Evolutionary conservation across 2,888 invertebrate genomes (phyloP).

Genomic region (Brachypalpus laphriformis): DNA sequence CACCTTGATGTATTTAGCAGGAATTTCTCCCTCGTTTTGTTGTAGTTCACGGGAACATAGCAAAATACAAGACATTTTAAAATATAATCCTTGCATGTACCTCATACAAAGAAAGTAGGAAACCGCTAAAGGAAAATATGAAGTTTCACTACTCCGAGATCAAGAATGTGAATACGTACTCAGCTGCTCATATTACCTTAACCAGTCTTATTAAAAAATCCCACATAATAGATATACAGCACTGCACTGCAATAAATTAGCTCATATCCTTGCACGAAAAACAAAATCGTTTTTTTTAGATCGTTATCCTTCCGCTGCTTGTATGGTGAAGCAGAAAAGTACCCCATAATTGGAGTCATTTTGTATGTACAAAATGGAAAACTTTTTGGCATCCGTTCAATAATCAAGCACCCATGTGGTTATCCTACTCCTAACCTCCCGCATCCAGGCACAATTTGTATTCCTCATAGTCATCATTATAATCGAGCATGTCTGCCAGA

Average conservation of each 20-base stretch:
- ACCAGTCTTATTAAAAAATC: background rate
- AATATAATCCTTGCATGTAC: no score
- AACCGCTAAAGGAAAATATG: no score
- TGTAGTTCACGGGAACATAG: no score
- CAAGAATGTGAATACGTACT: no score
- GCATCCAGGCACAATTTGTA: background rate
- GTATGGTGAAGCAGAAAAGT: conserved; percentile 1
- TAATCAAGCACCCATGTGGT: conserved; percentile 33
- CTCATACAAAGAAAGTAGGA: no score
- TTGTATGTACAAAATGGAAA: conserved; percentile 12
- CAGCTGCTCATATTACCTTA: background rate
- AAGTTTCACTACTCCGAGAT: no score
- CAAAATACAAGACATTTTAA: no score
- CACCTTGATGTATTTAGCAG: no score
- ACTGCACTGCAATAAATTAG: conserved; percentile 2
- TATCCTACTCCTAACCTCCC: background rate
- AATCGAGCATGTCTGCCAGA: conserved; percentile 11
- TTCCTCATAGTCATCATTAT: conserved; percentile 9
- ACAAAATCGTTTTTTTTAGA: background rate
- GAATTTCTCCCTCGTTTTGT: no score
- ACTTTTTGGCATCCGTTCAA: conserved; percentile 43
- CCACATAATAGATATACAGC: background rate
- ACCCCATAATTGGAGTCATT: conserved; percentile 27
- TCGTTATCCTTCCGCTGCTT: conserved; percentile 11
- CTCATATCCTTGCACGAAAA: background rate